Evolutionary conservation across 1,140 invertebrate species (phyloP).

Genomic region (Berghia stephanieae): DNA sequence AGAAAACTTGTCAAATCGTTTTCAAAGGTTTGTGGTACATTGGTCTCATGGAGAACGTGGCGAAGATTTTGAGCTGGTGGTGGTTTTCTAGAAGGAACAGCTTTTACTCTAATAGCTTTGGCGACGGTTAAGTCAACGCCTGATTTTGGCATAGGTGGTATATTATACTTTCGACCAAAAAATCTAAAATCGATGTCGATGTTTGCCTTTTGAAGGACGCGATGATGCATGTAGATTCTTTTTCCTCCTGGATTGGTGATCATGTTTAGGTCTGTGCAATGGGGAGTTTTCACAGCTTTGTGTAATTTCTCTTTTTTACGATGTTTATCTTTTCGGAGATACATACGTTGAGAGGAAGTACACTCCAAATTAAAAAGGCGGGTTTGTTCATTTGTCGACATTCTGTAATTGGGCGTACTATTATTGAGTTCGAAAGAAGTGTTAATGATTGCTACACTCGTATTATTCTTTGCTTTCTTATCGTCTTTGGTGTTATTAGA

Average conservation of each 20-base stretch:
- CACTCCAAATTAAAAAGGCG: constrained; percentile 25
- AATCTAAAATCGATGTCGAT: constrained; percentile 31
- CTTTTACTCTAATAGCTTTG: neutral
- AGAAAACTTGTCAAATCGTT: constrained; percentile 43
- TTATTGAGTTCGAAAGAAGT: too few species aligned
- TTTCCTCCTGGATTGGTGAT: constrained; percentile 55
- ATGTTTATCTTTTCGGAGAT: constrained; percentile 42
- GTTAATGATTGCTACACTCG: too few species aligned
- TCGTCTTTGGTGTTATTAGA: too few species aligned
- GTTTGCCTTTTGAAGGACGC: constrained; percentile 48
- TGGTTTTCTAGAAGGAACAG: neutral
- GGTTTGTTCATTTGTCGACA: too few species aligned
- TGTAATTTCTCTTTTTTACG: constrained; percentile 49
- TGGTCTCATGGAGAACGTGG: constrained; percentile 46
- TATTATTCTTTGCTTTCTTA: too few species aligned
- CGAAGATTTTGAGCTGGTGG: constrained; percentile 46
- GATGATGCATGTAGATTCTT: constrained; percentile 53
- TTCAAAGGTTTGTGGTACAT: constrained; percentile 40
- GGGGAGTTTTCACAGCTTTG: constrained; percentile 53
- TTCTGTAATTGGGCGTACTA: too few species aligned
- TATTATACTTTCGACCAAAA: constrained; percentile 26
- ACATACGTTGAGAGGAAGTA: constrained; percentile 32
- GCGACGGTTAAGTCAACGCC: constrained; percentile 27
- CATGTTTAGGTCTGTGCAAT: constrained; percentile 49
- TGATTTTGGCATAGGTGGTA: constrained; percentile 20